Evolutionary conservation across 2,888 invertebrate species (phyloP).

Genomic region (Ochlodes sylvanus): DNA sequence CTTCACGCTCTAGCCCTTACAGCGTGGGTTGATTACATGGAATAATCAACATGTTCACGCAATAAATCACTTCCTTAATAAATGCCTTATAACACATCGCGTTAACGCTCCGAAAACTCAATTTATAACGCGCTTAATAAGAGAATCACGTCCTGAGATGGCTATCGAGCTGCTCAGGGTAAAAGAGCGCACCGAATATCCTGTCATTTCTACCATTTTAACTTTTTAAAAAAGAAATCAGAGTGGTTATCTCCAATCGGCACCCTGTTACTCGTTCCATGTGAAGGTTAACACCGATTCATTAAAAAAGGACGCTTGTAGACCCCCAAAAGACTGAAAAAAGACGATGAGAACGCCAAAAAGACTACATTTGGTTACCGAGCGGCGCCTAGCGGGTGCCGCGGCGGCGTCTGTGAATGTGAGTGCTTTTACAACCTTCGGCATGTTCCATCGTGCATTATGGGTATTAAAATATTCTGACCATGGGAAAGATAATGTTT

Average conservation of each 20-base stretch:
- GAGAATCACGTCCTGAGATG: constrained; percentile 57
- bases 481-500: no score
- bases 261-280: constrained; percentile 82
- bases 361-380: constrained; percentile 78
- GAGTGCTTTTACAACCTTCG: constrained; percentile 63
- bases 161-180: constrained; percentile 63
- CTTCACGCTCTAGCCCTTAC: constrained; percentile 37
- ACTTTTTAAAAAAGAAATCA: constrained; percentile 57
- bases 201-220: constrained; percentile 76
- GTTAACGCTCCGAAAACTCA: constrained; percentile 48
- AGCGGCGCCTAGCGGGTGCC: constrained; percentile 82
- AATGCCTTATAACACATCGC: constrained; percentile 38
- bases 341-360: constrained; percentile 66
- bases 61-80: constrained; percentile 38
- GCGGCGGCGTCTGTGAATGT: constrained; percentile 80
- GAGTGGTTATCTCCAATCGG: constrained; percentile 79
- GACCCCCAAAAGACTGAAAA: constrained; percentile 84
- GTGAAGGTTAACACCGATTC: constrained; percentile 84
- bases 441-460: constrained; percentile 28
- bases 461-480: neutral
- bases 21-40: constrained; percentile 35
- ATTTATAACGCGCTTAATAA: constrained; percentile 59
- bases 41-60: constrained; percentile 38
- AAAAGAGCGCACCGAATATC: constrained; percentile 65
- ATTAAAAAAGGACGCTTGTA: constrained; percentile 78